Evolutionary conservation across 2,797 vertebrate genomes (phyloP).

Genomic region (Leuciscus waleckii): DNA sequence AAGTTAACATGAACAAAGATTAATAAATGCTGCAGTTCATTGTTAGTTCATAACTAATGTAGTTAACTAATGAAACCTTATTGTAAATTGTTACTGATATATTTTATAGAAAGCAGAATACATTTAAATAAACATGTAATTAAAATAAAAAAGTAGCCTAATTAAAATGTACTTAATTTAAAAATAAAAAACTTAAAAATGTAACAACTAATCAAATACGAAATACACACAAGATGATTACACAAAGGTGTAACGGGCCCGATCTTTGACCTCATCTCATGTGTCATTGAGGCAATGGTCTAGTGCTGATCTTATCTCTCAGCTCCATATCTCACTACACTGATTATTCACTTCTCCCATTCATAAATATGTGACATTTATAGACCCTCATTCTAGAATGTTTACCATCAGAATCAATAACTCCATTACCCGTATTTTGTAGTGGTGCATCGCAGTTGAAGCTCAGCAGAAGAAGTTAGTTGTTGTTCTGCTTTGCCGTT

Average conservation of each 20-base stretch:
- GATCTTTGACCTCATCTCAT: conserved; percentile 24
- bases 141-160: neutral
- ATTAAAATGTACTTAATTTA: neutral
- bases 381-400: conserved; percentile 17
- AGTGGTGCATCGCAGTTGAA: neutral
- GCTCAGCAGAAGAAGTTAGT: neutral
- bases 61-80: too few relatives aligned
- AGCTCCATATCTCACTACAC: conserved; percentile 15
- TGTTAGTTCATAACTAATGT: too few relatives aligned
- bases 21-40: too few relatives aligned
- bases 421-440: neutral
- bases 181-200: neutral
- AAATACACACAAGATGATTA: neutral
- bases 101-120: neutral
- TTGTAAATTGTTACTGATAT: too few relatives aligned
- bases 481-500: conserved; percentile 59
- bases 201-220: neutral
- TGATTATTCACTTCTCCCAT: conserved; percentile 5
- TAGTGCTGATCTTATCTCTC: conserved; percentile 24
- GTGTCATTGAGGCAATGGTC: neutral
- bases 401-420: conserved; percentile 22
- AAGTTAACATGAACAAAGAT: too few relatives aligned
- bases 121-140: neutral
- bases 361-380: conserved; percentile 23
- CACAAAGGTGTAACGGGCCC: neutral